Evolutionary conservation across 2,797 vertebrate genomes (phyloP), one percentile per base, ranked within the genome.

Genomic region (Danio tinwini): DNA sequence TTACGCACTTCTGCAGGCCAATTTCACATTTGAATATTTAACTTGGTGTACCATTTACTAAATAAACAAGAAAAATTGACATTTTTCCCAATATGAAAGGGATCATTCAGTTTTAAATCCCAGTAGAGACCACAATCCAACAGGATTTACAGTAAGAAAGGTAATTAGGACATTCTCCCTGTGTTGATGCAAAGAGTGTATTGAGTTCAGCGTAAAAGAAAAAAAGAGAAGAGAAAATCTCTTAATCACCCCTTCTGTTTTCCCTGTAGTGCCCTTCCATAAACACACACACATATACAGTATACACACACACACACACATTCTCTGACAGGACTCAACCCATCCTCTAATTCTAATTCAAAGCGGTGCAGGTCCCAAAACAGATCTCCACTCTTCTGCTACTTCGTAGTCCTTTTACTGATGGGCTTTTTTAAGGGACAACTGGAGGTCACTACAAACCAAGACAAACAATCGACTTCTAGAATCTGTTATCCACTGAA

Each of bases 101-200:
- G 11, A 59, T 42, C 44, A 68, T 68, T 77, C 64, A 47, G 29
- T 45, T 37, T 78, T 62, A 69, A 45, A 61, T 78, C n/a, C 65
- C 76, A 52, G n/a, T 13, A 61, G 55, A 61, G 56, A 70, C 29
- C 8, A n/a, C 2, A 13, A 61, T 70, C 13, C 65, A 52, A 29
- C n/a, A 40, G 65, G 55, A 70, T 69, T 78, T 70, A 50, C 67
- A 19, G 29, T 62, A 56, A 70, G 8, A 61, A 70, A 52, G 37
- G 70, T 70, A 78, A 78, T 78, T 70, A 70, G 65, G 17, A 70
- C 61, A 70, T 70, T 61, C 44, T 61, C 55, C 61, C 29, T 16
- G 65, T 70, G 40, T 70, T 61, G 65, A 78, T 58, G 63, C 16
- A 17, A 42, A 70, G 45, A 70, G 56, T 70, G 45, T 70, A 44